Evolutionary conservation across 2,113 vertebrate genomes (phyloP), one percentile per base, ranked within the genome.

Genomic region (Dromaius novaehollandiae): DNA sequence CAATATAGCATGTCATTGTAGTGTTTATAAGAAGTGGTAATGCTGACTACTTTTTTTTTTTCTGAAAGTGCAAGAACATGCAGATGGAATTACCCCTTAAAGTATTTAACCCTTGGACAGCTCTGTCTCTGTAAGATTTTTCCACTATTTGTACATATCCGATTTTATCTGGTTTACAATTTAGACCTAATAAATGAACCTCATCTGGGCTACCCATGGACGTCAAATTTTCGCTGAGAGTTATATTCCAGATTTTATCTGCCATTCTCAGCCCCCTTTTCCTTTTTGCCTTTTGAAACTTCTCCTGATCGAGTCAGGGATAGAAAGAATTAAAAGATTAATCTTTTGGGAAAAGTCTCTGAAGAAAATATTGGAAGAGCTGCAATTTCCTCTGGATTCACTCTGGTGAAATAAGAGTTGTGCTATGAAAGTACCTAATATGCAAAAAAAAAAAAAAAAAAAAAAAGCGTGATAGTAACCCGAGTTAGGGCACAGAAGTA

Each of bases 1-100:
- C 40, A n/a, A 3, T 36, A 14, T 30, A 36, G 12, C 71, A 24
- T 82, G 9, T 16, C 60, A 25, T 5, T 69, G 21, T 69, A 63
- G 68, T 50, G 17, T 60, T 85, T 3, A 2, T n/a, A 44, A 86
- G 44, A 85, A 79, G 38, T 61, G 69, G 53, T 44, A 42, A n/a
- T 46, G 9, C 34, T 76, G 50, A 68, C 74, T 48, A 16, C 42
- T 85, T 36, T 15, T 34, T 70, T 88, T 70, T 60, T 11, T 17
- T 30, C 24, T 1, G 7, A 36, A 65, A 82, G 13, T 14, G 5
- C 0, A 9, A 64, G 42, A 42, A 6, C n/a, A 8, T 5, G 3
- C 2, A 46, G 50, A 16, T 89, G 22, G 66, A 53, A 22, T 77
- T 82, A 74, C 20, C 21, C 44, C 36, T 44, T 63, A 24, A 88